Conservation (phyloP, 2,113 vertebrate genomes). For the Prochilodus magdalenae region DNA sequence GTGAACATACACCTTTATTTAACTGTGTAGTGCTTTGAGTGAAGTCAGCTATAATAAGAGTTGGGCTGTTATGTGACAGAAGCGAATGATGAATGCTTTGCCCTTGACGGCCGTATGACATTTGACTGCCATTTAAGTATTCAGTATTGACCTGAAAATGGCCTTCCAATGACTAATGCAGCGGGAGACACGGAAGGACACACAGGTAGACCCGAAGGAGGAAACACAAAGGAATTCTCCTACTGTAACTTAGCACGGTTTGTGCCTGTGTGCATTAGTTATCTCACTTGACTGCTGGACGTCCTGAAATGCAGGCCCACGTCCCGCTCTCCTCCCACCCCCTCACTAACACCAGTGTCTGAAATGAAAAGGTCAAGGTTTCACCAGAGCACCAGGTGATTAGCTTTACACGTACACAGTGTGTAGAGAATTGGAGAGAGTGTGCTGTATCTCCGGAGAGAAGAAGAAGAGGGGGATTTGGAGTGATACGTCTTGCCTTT, state of each 20-base stretch:
- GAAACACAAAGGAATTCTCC: not conserved
- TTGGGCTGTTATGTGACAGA: not conserved
- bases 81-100: not conserved
- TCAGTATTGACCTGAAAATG: not conserved
- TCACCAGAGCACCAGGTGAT: constrained; percentile 50
- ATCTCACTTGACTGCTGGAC: not conserved
- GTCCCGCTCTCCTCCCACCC: not conserved
- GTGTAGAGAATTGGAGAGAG: not conserved
- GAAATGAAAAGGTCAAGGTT: constrained; percentile 74
- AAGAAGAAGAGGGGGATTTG: not conserved
- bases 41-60: too few species aligned
- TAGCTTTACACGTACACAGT: constrained; percentile 35
- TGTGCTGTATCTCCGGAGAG: constrained; percentile 42
- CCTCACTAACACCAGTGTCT: constrained; percentile 13
- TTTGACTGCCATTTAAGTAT: not conserved
- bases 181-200: constrained; percentile 45
- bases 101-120: not conserved
- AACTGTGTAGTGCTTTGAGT: not conserved
- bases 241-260: not conserved
- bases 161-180: too few species aligned
- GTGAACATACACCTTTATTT: not conserved
- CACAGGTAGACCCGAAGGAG: not conserved
- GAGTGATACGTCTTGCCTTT: not conserved
- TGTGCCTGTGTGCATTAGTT: not conserved
- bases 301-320: constrained; percentile 37